A percentile compares a stretch with the other conserved stretches of the same genome.
Conservation (phyloP, 2,113 vertebrate species). For the Ptilonorhynchus violaceus region DNA sequence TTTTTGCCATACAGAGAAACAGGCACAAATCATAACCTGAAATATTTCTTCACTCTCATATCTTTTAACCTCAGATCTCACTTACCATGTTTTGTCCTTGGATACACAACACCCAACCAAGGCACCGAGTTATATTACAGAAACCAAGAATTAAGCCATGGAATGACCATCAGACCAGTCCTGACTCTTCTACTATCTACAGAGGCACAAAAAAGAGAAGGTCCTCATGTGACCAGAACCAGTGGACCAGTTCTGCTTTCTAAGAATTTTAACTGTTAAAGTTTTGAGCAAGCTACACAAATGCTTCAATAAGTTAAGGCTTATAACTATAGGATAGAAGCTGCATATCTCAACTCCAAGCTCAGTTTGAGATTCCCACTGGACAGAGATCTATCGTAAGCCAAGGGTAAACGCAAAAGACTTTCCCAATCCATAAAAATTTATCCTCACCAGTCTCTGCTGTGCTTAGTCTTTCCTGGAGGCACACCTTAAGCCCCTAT, state of each 20-base stretch:
- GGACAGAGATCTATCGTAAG: not conserved
- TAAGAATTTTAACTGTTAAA: not conserved
- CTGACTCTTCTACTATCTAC: not conserved
- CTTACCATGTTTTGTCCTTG: not conserved
- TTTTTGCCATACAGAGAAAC: not conserved
- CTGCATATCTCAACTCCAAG: not conserved
- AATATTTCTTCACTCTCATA: not conserved
- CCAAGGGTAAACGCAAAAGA: not conserved
- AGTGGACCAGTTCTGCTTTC: not conserved
- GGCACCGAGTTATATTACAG: not conserved
- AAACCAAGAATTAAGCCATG: not conserved
- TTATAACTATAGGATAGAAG: not conserved
- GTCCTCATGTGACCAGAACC: not conserved
- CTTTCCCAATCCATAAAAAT: not conserved
- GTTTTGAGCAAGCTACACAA: not conserved
- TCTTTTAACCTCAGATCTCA: not conserved
- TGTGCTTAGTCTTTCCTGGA: not conserved
- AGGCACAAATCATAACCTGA: not conserved
- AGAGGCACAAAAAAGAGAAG: not conserved
- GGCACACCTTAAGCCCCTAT: not conserved
- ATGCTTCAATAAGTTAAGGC: not conserved
- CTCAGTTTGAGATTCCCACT: not conserved
- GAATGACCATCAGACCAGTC: rapidly evolving
- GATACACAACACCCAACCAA: not conserved
- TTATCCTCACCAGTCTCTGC: not conserved